phyloP scores from a whole-genome alignment of 2,888 invertebrate species.

The Neuroscelio doddi region DNA sequence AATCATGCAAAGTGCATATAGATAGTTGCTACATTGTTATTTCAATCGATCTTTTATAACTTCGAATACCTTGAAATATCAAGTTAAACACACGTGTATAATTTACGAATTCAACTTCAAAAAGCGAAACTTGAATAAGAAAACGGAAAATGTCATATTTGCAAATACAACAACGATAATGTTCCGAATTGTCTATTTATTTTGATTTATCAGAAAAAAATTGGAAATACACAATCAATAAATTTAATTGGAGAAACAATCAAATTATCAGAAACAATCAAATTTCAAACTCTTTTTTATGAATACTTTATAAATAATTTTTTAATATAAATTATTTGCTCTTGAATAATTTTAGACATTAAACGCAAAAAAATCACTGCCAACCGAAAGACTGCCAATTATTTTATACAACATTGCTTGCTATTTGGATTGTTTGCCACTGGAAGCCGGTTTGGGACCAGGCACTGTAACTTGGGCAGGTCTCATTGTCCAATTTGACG shows the following conservation, averaged over 20 bases:
- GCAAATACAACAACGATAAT: no score
- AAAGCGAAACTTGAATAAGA: conserved; percentile 6
- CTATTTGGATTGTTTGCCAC: conserved; percentile 93
- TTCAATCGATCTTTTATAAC: conserved; percentile 32
- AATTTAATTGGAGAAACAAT: no score
- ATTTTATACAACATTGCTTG: conserved; percentile 93
- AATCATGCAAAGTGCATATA: conserved; percentile 11
- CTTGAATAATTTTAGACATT: conserved; percentile 75
- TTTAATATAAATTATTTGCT: no score
- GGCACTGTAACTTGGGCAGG: conserved; percentile 85
- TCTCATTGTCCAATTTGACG: conserved; percentile 89
- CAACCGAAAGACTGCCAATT: conserved; percentile 78
- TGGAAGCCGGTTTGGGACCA: conserved; percentile 82
- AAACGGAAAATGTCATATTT: no score
- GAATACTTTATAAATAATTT: no score
- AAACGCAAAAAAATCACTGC: conserved; percentile 84
- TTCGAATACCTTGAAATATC: conserved; percentile 26
- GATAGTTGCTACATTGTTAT: conserved; percentile 17
- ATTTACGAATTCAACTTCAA: conserved; percentile 15
- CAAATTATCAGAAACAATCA: no score
- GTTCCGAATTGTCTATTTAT: no score
- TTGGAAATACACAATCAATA: no score
- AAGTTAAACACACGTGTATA: conserved; percentile 11
- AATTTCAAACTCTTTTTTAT: no score
- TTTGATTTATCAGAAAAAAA: no score